Conservation (phyloP, 2,797 vertebrate species). For the Gymnoscopelus microlampas region DNA sequence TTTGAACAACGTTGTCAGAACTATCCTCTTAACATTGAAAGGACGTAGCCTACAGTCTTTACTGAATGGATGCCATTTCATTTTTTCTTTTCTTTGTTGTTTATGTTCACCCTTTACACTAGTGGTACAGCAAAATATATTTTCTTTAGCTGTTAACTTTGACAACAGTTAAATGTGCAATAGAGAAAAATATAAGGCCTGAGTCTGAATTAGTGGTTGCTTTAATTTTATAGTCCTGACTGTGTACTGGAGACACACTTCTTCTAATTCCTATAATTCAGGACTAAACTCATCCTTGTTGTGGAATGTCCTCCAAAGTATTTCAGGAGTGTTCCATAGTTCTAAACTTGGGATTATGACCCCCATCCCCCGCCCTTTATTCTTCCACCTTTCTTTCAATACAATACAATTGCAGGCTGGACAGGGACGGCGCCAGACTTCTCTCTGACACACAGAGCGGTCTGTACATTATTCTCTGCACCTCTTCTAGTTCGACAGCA, state of each 20-base stretch:
- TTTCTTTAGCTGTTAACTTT: slow-evolving; percentile 96
- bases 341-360: slow-evolving; percentile 55
- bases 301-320: slow-evolving; percentile 59
- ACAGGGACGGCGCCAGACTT: slow-evolving; percentile 52
- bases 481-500: slow-evolving; percentile 69
- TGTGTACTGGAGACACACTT: slow-evolving; percentile 68
- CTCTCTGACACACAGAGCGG: slow-evolving; percentile 38
- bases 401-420: slow-evolving; percentile 64
- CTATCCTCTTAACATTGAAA: slow-evolving; percentile 85
- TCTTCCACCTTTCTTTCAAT: slow-evolving; percentile 56
- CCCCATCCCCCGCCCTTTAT: slow-evolving; percentile 50
- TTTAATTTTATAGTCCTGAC: slow-evolving; percentile 74
- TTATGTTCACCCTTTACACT: slow-evolving; percentile 88
- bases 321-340: slow-evolving; percentile 67
- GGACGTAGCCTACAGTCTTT: slow-evolving; percentile 59
- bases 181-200: slow-evolving; percentile 99
- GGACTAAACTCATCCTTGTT: slow-evolving; percentile 73
- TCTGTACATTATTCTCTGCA: slow-evolving; percentile 67
- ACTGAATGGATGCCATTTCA: slow-evolving; percentile 76
- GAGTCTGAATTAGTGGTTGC: slow-evolving; percentile 98
- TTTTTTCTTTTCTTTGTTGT: slow-evolving; percentile 77
- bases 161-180: slow-evolving; percentile 99
- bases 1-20: slow-evolving; percentile 89
- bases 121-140: slow-evolving; percentile 99
- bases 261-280: slow-evolving; percentile 68